A percentile compares a stretch with the other conserved stretches of the same genome.
Evolutionary conservation across 2,888 invertebrate species (phyloP).

Genomic region (Cacoxenus indagator): DNA sequence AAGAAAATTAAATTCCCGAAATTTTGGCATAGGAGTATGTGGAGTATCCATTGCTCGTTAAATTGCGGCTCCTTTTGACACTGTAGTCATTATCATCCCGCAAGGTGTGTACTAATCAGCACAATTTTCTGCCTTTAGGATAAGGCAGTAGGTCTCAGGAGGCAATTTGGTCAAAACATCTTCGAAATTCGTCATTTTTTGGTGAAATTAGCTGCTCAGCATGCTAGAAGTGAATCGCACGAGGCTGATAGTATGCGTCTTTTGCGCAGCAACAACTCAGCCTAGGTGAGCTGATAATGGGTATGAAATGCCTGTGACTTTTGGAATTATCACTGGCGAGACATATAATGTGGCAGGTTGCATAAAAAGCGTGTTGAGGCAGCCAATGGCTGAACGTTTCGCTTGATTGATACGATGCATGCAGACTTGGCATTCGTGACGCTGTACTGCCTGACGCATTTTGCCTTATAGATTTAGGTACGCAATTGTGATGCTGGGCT

Average conservation of each 20-base stretch:
- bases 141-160: too few species aligned
- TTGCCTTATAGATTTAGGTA: conserved; percentile 36
- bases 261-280: conserved; percentile 80
- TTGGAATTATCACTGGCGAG: conserved; percentile 70
- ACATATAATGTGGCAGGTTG: conserved; percentile 80
- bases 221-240: conserved; percentile 33
- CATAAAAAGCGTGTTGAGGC: conserved; percentile 77
- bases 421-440: conserved; percentile 72
- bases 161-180: too few species aligned
- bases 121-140: too few species aligned
- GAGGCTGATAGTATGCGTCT: conserved; percentile 71
- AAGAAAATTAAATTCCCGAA: too few species aligned
- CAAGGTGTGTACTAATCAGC: too few species aligned
- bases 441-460: conserved; percentile 22
- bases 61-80: too few species aligned
- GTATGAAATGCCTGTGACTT: conserved; percentile 77
- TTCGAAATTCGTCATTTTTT: too few species aligned
- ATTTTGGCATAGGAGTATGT: too few species aligned
- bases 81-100: too few species aligned
- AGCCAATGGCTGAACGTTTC: conserved; percentile 72
- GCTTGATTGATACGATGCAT: conserved; percentile 64
- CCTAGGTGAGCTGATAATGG: conserved; percentile 89
- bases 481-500: conserved; percentile 75
- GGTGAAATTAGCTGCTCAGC: too few species aligned
- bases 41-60: too few species aligned